Evolutionary conservation across 2,888 invertebrate genomes (phyloP), one percentile per base, ranked within the genome.

Genomic region (Synanthedon tipuliformis): DNA sequence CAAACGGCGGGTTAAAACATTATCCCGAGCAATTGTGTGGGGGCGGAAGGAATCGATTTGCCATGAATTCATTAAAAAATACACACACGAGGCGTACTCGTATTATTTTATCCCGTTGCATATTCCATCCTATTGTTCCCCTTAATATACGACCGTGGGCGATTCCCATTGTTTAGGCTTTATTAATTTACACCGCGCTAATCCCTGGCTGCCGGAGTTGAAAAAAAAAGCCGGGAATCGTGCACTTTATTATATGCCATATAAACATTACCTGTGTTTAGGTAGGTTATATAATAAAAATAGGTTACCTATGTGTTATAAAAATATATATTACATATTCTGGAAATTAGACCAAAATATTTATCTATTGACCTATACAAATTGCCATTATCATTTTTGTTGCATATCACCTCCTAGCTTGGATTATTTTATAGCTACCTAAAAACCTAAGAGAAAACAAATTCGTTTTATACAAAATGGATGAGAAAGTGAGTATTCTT

Each of bases 161-260:
- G 64, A 59, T 62, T 62, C 61, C 63, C 61, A 58, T 62, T 66
- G 73, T 72, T 69, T 65, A 49, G 49, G 16, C 15, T 49, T 69
- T 63, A 71, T 73, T 69, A 69, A 71, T 70, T 73, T 65, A 66
- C 65, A 61, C 54, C 59, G 57, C 62, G 61, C 63, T 71, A 71
- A 71, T 69, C 66, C 65, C 57, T 54, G 59, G 57, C 18, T 16
- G 13, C 13, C 13, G 45, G 45, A n/a, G 34, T 15, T 45, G 45
- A 10, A 45, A 45, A 41, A 41, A 45, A 45, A 45, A 13, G 13
- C 41, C 15, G 45, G 15, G 8, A 45, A 45, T 10, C 34, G 45
- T 45, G 13, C 45, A 15, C 13, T 45, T 45, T 45, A 45, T 45
- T 64, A 66, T 68, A 69, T 66, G 65, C 62, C 55, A 55, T 56